Evolutionary conservation across 2,113 vertebrate genomes (phyloP).

Genomic region (Solea senegalensis): DNA sequence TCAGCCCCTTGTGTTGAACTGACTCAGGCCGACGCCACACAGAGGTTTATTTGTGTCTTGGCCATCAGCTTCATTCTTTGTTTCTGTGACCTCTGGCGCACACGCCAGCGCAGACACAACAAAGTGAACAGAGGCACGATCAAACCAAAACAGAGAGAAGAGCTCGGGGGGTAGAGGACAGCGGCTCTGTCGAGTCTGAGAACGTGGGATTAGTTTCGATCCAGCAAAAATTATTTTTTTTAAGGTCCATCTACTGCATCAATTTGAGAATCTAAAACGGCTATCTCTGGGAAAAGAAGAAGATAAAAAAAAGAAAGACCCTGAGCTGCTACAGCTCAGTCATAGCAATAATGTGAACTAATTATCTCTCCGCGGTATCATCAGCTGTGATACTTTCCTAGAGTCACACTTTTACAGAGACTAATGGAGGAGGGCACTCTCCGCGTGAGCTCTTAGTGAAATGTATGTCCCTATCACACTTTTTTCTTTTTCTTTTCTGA

Average conservation of each 20-base stretch:
- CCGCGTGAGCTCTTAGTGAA: too few species aligned
- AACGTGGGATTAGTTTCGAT: neutral
- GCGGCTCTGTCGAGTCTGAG: neutral
- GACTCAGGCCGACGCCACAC: slow-evolving; percentile 38
- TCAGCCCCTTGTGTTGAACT: slow-evolving; percentile 38
- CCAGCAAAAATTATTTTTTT: neutral
- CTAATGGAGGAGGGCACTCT: too few species aligned
- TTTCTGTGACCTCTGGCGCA: slow-evolving; percentile 68
- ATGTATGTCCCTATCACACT: too few species aligned
- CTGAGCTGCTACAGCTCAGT: too few species aligned
- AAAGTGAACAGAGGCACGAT: slow-evolving; percentile 47
- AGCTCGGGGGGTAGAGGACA: neutral
- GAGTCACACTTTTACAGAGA: too few species aligned
- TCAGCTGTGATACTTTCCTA: too few species aligned
- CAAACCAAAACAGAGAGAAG: slow-evolving; percentile 40
- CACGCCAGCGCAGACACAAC: slow-evolving; percentile 66
- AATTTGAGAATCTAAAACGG: neutral
- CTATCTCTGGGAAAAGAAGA: neutral
- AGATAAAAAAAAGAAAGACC: neutral
- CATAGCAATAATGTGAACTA: too few species aligned
- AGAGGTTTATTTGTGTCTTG: slow-evolving; percentile 61
- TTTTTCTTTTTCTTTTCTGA: too few species aligned
- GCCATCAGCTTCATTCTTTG: slow-evolving; percentile 53
- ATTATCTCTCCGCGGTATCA: too few species aligned
- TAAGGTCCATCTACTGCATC: too few species aligned